A percentile compares a stretch with the other conserved stretches of the same genome.
These are phyloP conservation scores for Chauna torquata DNA, from an alignment of 2,113 vertebrate genomes.

Conservation along the genomic window DNA sequence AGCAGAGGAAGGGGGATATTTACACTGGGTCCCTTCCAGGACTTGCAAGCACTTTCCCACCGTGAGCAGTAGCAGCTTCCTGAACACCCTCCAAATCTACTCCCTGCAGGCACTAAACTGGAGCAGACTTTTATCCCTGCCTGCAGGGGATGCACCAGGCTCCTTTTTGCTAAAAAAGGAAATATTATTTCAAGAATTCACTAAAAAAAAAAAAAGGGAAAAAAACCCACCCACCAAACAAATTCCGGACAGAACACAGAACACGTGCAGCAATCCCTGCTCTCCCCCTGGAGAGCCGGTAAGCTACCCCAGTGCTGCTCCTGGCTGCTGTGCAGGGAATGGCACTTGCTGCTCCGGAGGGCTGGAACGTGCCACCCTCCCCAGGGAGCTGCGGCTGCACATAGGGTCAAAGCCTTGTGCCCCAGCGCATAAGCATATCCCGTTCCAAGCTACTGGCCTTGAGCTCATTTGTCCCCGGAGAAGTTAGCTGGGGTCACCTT, in stretches of 20 bases:
- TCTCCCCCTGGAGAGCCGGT: background rate
- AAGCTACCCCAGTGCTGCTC: background rate
- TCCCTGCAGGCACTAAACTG: slow-evolving; percentile 34
- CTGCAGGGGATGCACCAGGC: slow-evolving; percentile 34
- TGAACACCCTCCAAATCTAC: background rate
- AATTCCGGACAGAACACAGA: background rate
- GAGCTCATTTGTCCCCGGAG: background rate
- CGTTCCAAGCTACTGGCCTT: fast-evolving
- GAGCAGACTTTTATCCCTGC: slow-evolving; percentile 43
- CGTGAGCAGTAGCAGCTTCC: background rate
- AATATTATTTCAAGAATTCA: background rate
- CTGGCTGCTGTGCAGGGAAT: background rate
- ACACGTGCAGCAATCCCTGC: background rate
- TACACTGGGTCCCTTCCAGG: slow-evolving; percentile 45
- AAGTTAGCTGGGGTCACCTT: background rate
- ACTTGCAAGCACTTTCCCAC: slow-evolving; percentile 31
- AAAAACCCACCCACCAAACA: background rate
- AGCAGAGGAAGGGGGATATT: slow-evolving; percentile 28
- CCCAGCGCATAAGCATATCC: background rate
- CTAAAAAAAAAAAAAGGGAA: background rate
- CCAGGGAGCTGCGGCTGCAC: background rate
- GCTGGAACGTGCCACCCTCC: background rate
- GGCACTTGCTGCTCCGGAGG: background rate
- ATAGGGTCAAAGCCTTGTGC: background rate
- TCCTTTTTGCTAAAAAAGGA: slow-evolving; percentile 26